These are phyloP conservation scores for Listrodromus nycthemerus DNA, from an alignment of 2,888 invertebrate genomes.

Conservation along the genomic window DNA sequence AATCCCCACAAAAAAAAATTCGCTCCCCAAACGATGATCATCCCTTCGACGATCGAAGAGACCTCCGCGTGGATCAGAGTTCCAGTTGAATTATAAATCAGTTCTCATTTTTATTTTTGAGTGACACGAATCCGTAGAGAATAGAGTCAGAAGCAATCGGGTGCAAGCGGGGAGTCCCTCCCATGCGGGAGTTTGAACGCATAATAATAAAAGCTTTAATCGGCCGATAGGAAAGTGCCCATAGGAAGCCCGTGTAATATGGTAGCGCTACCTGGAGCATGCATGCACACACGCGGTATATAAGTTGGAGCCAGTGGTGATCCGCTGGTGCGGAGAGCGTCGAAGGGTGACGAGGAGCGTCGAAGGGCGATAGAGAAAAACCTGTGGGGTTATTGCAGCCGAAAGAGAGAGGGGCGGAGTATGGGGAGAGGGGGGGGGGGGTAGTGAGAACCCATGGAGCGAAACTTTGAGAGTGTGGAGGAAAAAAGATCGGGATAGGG, in stretches of 20 bases:
- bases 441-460: conserved; percentile 66
- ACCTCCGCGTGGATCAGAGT: conserved; percentile 32
- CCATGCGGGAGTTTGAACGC: conserved; percentile 65
- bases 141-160: conserved; percentile 31
- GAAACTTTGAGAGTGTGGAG: conserved; percentile 56
- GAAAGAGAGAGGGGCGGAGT: conserved; percentile 57
- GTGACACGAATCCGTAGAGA: conserved; percentile 43
- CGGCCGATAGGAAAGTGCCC: conserved; percentile 49
- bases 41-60: neutral
- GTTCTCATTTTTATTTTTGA: conserved; percentile 16
- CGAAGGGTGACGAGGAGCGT: conserved; percentile 63
- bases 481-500: conserved; percentile 63
- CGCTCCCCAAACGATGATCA: conserved; percentile 22
- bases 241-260: conserved; percentile 34
- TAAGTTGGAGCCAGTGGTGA: conserved; percentile 42
- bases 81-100: conserved; percentile 40
- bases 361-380: conserved; percentile 66
- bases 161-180: conserved; percentile 37
- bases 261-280: conserved; percentile 17
- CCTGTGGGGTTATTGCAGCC: conserved; percentile 60
- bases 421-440: conserved; percentile 58
- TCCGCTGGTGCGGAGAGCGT: conserved; percentile 55
- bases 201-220: conserved; percentile 65
- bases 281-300: neutral
- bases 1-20: neutral